A percentile compares a stretch with the other conserved stretches of the same genome.
These are phyloP conservation scores for Noctua janthina DNA, from an alignment of 2,888 invertebrate genomes.

Conservation along the genomic window DNA sequence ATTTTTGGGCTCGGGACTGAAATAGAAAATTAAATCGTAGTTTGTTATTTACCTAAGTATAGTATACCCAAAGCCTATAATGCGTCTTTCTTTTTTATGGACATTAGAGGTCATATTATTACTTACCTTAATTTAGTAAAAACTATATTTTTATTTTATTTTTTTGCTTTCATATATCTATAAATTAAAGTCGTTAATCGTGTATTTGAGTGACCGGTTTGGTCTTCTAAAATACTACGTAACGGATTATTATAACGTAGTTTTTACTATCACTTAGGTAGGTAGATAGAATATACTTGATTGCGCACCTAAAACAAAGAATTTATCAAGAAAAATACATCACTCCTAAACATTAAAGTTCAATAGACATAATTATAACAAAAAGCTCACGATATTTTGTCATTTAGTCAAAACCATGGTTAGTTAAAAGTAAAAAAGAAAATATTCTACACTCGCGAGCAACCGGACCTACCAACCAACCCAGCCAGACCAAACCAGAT, in stretches of 20 bases:
- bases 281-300: background rate
- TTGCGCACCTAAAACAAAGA: background rate
- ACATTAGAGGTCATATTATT: background rate
- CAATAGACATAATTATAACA: background rate
- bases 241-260: background rate
- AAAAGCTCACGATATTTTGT: background rate
- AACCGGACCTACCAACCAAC: too few relatives aligned
- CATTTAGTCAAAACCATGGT: background rate
- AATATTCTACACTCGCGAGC: too few relatives aligned
- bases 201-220: background rate
- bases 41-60: background rate
- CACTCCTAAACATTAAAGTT: background rate
- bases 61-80: background rate
- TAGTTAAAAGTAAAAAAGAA: too few relatives aligned
- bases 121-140: background rate
- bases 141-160: background rate
- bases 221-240: background rate
- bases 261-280: background rate
- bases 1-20: slow-evolving; percentile 4
- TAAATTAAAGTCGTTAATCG: background rate
- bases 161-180: too few relatives aligned
- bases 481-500: too few relatives aligned
- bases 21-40: background rate
- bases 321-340: background rate
- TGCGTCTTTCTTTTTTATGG: background rate